Conservation (phyloP, 64 coral and sea anemone species). For the Stichodactyla mertensii region DNA sequence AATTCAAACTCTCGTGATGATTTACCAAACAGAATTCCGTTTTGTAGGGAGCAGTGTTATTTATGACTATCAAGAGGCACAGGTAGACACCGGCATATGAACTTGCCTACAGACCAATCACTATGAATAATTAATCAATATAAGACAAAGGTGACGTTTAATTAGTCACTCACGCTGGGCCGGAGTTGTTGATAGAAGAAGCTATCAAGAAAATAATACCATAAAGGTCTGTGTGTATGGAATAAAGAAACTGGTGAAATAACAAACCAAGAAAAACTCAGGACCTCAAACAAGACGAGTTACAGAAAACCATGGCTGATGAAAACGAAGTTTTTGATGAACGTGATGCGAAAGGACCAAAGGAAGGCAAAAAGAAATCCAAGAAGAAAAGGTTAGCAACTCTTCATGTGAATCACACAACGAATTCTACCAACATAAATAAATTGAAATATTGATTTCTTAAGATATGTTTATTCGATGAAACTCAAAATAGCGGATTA, state of each 20-base stretch:
- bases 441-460: background rate
- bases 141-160: slow-evolving; percentile 8
- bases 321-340: background rate
- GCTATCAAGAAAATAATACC: background rate
- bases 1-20: background rate
- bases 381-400: slow-evolving; percentile 4
- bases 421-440: no score
- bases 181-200: background rate
- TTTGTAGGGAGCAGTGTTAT: background rate
- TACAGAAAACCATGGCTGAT: background rate
- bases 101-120: background rate
- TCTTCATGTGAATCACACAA: background rate
- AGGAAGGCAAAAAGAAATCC: slow-evolving; percentile 8
- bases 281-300: background rate
- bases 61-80: background rate
- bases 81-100: background rate
- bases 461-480: background rate
- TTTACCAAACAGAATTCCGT: background rate
- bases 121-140: slow-evolving; percentile 18
- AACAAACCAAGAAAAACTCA: background rate
- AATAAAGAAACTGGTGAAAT: background rate
- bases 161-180: slow-evolving; percentile 24
- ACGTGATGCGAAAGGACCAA: background rate
- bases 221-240: background rate
- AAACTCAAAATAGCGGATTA: background rate